These are phyloP conservation scores for Puntigrus tetrazona DNA, from an alignment of 2,113 vertebrate species.

Conservation along the genomic window DNA sequence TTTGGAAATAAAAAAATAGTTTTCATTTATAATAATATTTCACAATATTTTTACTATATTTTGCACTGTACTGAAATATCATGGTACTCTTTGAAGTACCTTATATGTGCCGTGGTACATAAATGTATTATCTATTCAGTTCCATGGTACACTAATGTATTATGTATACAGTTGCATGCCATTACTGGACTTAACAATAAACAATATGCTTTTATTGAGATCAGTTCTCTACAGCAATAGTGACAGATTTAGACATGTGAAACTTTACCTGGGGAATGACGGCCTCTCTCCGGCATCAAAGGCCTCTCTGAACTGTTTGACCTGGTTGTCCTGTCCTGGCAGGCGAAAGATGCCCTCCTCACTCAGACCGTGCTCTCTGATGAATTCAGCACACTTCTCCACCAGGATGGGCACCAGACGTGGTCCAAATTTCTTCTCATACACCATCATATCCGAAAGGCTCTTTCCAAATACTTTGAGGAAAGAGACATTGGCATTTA, in stretches of 20 bases:
- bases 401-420: conserved; percentile 89
- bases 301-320: conserved; percentile 88
- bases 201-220: not conserved
- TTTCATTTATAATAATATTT: not conserved
- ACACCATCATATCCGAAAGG: conserved; percentile 82
- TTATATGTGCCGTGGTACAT: not conserved
- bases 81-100: not conserved
- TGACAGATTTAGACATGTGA: not conserved
- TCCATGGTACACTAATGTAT: not conserved
- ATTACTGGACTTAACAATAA: not conserved
- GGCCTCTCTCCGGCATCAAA: conserved; percentile 94
- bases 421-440: conserved; percentile 85
- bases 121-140: not conserved
- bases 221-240: not conserved
- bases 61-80: not conserved
- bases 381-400: conserved; percentile 89
- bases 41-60: not conserved
- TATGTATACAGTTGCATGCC: not conserved
- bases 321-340: conserved; percentile 92
- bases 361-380: conserved; percentile 80
- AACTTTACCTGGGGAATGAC: conserved; percentile 84
- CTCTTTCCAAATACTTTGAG: conserved; percentile 85
- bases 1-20: not conserved
- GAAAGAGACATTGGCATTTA: not conserved
- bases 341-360: conserved; percentile 97